Evolutionary conservation across 1,140 invertebrate genomes (phyloP).

Genomic region (Drosophila sucinea): DNA sequence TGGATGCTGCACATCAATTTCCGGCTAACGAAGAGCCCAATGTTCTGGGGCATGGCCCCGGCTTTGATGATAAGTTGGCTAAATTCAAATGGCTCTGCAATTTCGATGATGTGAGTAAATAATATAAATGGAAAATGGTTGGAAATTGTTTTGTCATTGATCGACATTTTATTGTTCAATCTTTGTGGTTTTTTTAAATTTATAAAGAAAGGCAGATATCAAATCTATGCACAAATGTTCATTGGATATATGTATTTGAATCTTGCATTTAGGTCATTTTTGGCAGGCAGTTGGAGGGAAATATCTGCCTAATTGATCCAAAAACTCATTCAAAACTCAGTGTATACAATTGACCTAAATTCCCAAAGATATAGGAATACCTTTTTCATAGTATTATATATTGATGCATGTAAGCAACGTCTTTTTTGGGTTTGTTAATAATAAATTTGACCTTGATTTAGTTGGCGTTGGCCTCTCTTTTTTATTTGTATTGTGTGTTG

Average conservation of each 20-base stretch:
- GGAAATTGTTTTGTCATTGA: slow-evolving; percentile 27
- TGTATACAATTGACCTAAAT: neutral
- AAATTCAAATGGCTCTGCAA: slow-evolving; percentile 74
- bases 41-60: slow-evolving; percentile 74
- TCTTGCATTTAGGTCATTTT: too few species aligned
- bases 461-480: slow-evolving; percentile 36
- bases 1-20: slow-evolving; percentile 72
- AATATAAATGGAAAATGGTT: slow-evolving; percentile 27
- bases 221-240: too few species aligned
- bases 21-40: slow-evolving; percentile 80
- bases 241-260: too few species aligned
- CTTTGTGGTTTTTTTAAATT: too few species aligned
- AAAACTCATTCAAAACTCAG: too few species aligned
- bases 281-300: too few species aligned
- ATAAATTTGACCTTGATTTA: slow-evolving; percentile 42
- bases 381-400: neutral
- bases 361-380: too few species aligned
- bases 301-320: too few species aligned
- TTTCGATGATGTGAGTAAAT: slow-evolving; percentile 79
- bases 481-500: slow-evolving; percentile 39
- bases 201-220: too few species aligned
- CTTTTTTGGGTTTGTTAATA: slow-evolving; percentile 30
- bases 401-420: neutral
- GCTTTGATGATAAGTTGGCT: slow-evolving; percentile 63
- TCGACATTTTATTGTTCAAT: too few species aligned